Percentiles rank a stretch among this genome's conserved stretches.
Conservation (phyloP, 2,113 vertebrate genomes). For the Gulo gulo region DNA sequence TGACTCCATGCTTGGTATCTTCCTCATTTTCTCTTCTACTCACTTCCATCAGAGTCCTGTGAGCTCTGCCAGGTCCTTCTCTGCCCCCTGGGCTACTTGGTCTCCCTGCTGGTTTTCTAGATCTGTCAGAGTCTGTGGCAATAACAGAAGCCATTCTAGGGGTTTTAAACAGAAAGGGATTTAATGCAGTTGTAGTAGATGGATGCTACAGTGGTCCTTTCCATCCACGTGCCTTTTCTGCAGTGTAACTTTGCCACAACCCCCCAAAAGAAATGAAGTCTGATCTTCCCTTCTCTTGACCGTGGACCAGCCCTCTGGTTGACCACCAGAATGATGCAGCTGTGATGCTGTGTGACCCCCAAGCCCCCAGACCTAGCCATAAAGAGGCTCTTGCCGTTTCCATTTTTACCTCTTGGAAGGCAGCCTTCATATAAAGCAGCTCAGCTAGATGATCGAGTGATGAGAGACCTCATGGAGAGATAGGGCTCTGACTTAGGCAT, state of each 20-base stretch:
- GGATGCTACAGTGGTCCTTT: not conserved
- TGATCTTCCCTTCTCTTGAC: not conserved
- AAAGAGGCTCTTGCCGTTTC: not conserved
- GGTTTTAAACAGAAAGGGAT: constrained; percentile 10
- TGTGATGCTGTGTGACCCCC: not conserved
- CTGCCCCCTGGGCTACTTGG: not conserved
- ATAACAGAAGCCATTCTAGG: not conserved
- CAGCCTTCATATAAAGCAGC: not conserved
- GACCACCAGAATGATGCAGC: not conserved
- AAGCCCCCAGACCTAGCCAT: not conserved
- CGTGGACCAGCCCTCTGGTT: not conserved
- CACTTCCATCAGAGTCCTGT: not conserved
- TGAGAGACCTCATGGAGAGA: not conserved
- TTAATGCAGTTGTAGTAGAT: not conserved
- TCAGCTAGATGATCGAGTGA: not conserved
- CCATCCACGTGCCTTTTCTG: not conserved
- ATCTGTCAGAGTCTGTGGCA: not conserved
- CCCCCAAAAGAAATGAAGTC: not conserved
- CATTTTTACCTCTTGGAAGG: not conserved
- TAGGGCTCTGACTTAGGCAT: not conserved
- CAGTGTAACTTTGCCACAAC: not conserved
- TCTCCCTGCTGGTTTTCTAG: not conserved
- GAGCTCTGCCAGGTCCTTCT: not conserved
- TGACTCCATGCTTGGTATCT: not conserved
- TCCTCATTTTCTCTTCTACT: not conserved